Conservation (phyloP, 2,797 vertebrate genomes). For the Borostomias antarcticus region DNA sequence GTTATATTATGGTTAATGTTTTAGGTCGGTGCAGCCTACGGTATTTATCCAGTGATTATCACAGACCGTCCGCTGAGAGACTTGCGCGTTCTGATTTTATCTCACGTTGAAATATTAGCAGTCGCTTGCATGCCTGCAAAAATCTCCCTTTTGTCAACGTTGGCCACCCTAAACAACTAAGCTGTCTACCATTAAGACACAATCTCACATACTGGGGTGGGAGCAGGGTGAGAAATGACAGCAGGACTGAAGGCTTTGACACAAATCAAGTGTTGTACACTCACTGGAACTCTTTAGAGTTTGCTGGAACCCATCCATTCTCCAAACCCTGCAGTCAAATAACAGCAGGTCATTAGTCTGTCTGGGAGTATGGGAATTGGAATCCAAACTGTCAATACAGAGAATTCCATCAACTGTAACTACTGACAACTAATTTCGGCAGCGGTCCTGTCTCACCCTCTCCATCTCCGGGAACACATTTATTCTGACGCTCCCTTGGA, state of each 20-base stretch:
- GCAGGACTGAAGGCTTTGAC: neutral
- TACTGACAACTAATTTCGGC: neutral
- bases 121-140: too few species aligned
- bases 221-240: neutral
- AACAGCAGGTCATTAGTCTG: neutral
- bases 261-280: neutral
- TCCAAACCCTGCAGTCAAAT: neutral
- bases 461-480: neutral
- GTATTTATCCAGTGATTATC: too few species aligned
- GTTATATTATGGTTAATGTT: too few species aligned
- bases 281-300: neutral
- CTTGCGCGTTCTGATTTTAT: too few species aligned
- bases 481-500: neutral
- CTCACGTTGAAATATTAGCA: too few species aligned
- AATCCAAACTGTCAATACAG: slow-evolving; percentile 1
- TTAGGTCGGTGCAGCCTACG: too few species aligned
- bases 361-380: neutral
- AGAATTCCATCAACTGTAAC: slow-evolving; percentile 1
- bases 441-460: neutral
- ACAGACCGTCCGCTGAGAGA: too few species aligned
- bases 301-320: neutral
- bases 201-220: neutral
- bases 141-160: too few species aligned
- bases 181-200: neutral
- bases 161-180: too few species aligned